Base-by-base conservation (phyloP, 2,888 invertebrate species). In the Buathra laborator region DNA sequence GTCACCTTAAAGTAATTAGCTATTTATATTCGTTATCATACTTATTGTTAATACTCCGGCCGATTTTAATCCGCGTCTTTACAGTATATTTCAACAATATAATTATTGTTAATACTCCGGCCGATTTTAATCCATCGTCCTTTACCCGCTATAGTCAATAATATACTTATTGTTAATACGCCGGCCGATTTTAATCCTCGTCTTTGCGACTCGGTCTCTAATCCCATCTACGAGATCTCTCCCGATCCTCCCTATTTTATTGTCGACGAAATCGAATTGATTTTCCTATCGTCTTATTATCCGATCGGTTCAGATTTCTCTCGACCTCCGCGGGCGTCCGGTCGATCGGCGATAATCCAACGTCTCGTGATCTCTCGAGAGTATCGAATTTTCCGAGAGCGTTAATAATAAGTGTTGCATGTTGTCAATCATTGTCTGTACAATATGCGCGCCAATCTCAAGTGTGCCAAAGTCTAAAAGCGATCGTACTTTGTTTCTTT, bases 111-210 rank as follows among this genome's bases (percentile, higher is more conserved):
- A 62, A 62, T 62, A 62, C 62, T 62, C 62, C 62, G 62, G 62
- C 62, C 62, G 62, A 62, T 62, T 62, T 62, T 62, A 62, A 62
- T 62, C 62, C 62, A 14, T 48, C 62, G 62, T 62, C 62, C 29
- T 62, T 62, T 62, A 29, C n/a, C 32, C n/a, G n/a, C 46, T 70
- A 64, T 59, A 37, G 29, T 9, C 14, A 29, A 56, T 56, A 56
- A 51, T 74, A 59, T 44, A 43, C n/a, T 75, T 53, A 72, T 78
- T 72, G 67, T 78, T 74, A 83, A 83, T 83, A 78, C 83, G n/a
- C 74, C 72, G 80, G 66, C 80, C 80, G 80, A 81, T 81, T 81
- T 81, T 67, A 81, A 81, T 81, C 80, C 48, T n/a, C 53, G 46
- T 48, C 29, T 19, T 56, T 10, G 24, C 24, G 12, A 19, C 56